These are phyloP conservation scores for Spodoptera littoralis DNA, from an alignment of 2,888 invertebrate species.

Conservation along the genomic window DNA sequence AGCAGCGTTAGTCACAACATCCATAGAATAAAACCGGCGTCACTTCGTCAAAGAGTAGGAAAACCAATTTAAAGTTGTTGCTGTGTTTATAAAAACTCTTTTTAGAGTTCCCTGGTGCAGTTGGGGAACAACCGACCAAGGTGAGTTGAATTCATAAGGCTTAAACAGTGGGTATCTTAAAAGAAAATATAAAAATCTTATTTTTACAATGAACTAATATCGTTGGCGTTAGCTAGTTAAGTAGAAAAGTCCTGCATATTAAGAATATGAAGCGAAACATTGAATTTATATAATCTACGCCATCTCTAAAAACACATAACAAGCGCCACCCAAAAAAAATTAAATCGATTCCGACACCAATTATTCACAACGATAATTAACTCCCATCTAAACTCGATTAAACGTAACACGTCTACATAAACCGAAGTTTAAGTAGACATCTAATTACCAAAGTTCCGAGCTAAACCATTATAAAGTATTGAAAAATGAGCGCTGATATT, in stretches of 20 bases:
- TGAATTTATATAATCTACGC: no score
- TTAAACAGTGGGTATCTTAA: no score
- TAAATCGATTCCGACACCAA: no score
- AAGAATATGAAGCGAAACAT: no score
- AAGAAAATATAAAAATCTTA: no score
- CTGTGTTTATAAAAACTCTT: constrained; percentile 49
- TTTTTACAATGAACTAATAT: no score
- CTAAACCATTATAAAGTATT: constrained; percentile 79
- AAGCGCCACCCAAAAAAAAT: not conserved
- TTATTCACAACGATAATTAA: constrained; percentile 18
- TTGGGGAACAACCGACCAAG: not conserved
- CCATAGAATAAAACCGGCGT: constrained; percentile 42
- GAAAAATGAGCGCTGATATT: constrained; percentile 84
- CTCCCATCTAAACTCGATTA: constrained; percentile 43
- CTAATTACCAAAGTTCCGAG: constrained; percentile 78
- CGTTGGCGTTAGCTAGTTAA: no score
- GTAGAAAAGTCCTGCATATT: no score
- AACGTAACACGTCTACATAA: constrained; percentile 43
- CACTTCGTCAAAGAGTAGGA: constrained; percentile 46
- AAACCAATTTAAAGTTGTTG: constrained; percentile 55
- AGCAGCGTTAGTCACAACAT: constrained; percentile 33
- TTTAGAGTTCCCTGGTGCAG: constrained; percentile 29
- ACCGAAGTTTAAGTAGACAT: constrained; percentile 63
- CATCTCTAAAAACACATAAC: not conserved
- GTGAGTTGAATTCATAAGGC: no score